Conservation (phyloP, 2,888 invertebrate species). For the Ramazzottius varieornatus region DNA sequence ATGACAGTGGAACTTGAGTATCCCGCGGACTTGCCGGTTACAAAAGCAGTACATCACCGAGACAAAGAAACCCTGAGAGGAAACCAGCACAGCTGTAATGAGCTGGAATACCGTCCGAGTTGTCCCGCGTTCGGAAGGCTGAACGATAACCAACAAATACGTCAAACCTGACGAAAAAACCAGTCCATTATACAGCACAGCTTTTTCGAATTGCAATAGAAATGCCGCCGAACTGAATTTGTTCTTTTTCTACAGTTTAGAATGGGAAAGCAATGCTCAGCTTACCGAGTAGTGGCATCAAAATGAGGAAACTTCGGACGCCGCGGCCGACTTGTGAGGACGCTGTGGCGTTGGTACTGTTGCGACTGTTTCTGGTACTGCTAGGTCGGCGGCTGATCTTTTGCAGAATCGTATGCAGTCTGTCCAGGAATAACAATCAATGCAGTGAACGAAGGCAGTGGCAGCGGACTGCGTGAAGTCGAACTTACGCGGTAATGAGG, state of each 20-base stretch:
- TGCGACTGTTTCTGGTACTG: not conserved
- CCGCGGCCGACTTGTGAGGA: not conserved
- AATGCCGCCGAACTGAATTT: no score
- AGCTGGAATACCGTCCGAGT: not conserved
- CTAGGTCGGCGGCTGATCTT: no score
- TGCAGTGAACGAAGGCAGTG: no score
- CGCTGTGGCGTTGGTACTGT: not conserved
- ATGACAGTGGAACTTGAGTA: not conserved
- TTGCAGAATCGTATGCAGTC: not conserved
- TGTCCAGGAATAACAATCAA: not conserved
- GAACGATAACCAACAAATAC: not conserved
- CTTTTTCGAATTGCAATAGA: no score
- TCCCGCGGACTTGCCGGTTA: not conserved
- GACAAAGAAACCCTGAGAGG: not conserved
- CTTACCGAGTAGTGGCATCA: not conserved
- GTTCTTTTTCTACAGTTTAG: no score
- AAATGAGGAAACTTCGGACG: not conserved
- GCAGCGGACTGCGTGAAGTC: no score
- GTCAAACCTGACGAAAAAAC: no score
- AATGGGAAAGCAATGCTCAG: no score
- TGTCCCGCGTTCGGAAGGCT: not conserved
- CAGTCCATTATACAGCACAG: no score
- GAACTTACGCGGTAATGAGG: not conserved
- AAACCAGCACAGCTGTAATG: not conserved
- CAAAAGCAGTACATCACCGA: not conserved